Evolutionary conservation across 2,888 invertebrate species (phyloP), one percentile per base, ranked within the genome.

Genomic region (Agriopis aurantiaria): DNA sequence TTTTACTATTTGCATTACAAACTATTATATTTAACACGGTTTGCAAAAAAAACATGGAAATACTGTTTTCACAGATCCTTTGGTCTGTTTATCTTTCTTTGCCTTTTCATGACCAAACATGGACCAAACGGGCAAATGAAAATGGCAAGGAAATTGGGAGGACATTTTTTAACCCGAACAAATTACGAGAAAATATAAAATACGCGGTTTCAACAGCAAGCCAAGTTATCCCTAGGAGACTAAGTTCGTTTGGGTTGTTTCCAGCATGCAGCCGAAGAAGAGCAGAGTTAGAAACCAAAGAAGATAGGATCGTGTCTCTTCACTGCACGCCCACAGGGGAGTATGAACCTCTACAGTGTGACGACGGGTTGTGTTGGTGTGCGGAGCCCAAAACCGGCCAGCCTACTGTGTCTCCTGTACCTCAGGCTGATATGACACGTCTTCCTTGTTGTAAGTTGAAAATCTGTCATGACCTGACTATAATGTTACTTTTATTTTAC

Each of bases 321-420:
- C 97, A 97, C 82, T 97, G 97, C 82, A 94, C 95, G 59, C 78
- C 89, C 51, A 89, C 92, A 78, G 97, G 97, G 23, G 96, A 96
- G 88, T 97, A 95, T 83, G 96, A 97, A 81, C 88, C 92, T 33
- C 84, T 97, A 43, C 97, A 97, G 82, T 97, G 97, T 80, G 96
- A 96, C 83, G 91, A 94, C 66, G 96, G 95, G 2, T 82, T 96
- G 74, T 97, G 97, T 82, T 97, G 96, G 96, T 97, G 97, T 85
- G 96, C 95, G 1, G 94, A 96, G 48, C 89, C 94, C 0, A 90
- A 83, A 81, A 96, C 96, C 62, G 97, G 97, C 17, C 92, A 95
- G 76, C 93, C 96, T 2, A 88, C 87, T 1, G 91, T 95, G 11
- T 85, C 92, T 53, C 95, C 96, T 0, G 94, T 96, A 8, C 95